A percentile compares a stretch with the other conserved stretches of the same genome.
Conservation (phyloP, 2,113 vertebrate genomes). For the Malaclemys terrapin region DNA sequence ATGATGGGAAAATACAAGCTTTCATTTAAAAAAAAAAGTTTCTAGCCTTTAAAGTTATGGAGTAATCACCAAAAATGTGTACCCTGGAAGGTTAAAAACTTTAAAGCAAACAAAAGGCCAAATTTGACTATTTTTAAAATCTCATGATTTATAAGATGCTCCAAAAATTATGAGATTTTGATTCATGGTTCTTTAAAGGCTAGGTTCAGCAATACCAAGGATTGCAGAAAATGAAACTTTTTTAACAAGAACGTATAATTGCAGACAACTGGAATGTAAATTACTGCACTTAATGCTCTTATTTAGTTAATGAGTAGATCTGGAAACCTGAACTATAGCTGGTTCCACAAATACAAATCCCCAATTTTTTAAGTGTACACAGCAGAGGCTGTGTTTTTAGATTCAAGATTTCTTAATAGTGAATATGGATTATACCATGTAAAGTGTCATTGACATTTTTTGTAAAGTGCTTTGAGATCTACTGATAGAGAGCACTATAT, state of each 20-base stretch:
- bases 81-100: not conserved
- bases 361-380: not conserved
- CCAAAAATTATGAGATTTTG: rapidly evolving
- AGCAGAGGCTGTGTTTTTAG: not conserved
- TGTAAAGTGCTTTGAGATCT: not conserved
- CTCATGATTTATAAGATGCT: not conserved
- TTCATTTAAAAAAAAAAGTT: not conserved
- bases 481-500: not conserved
- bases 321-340: not conserved
- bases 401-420: not conserved
- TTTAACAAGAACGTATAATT: not conserved
- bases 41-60: not conserved
- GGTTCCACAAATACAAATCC: not conserved
- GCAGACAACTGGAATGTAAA: not conserved
- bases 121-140: not conserved
- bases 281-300: not conserved
- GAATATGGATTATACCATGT: not conserved
- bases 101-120: not conserved
- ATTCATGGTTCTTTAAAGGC: not conserved
- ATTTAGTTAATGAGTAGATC: rapidly evolving
- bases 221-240: not conserved
- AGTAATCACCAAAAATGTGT: not conserved
- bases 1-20: not conserved
- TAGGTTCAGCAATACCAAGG: not conserved
- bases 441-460: not conserved